These are phyloP conservation scores for Prolemur simus DNA, from an alignment of 2,113 vertebrate genomes.

Conservation along the genomic window DNA sequence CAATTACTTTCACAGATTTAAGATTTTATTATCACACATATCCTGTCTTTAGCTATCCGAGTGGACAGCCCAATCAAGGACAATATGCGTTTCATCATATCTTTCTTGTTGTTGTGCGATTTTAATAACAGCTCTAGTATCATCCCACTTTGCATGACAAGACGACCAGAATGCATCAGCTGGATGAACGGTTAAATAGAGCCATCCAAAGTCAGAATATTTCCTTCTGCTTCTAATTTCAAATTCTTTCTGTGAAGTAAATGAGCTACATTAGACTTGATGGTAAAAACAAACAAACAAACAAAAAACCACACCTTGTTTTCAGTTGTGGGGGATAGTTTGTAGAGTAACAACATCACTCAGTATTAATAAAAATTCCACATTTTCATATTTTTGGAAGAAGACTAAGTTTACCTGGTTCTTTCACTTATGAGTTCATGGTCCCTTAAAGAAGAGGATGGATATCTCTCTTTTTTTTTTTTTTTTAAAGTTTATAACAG, in stretches of 20 bases:
- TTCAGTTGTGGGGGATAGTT: not conserved
- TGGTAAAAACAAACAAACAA: not conserved
- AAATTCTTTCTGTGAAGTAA: conserved; percentile 30
- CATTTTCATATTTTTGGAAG: conserved; percentile 29
- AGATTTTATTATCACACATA: conserved; percentile 82
- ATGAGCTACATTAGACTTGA: not conserved
- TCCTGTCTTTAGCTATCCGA: conserved; percentile 75
- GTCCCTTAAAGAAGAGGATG: not conserved
- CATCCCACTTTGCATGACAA: conserved; percentile 72
- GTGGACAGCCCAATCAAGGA: conserved; percentile 72
- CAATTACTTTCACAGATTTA: conserved; percentile 84
- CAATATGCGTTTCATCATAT: conserved; percentile 78
- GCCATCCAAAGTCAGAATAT: conserved; percentile 51
- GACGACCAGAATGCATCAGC: conserved; percentile 41
- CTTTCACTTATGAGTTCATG: not conserved
- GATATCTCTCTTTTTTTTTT: not conserved
- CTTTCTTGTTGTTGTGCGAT: conserved; percentile 73
- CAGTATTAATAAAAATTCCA: not conserved
- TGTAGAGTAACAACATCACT: not conserved
- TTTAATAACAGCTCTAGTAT: conserved; percentile 68
- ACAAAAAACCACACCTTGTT: not conserved
- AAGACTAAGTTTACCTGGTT: not conserved
- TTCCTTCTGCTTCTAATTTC: conserved; percentile 39
- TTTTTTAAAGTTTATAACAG: not conserved
- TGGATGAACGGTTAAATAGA: conserved; percentile 59